Conservation (phyloP, 23 tunicate genomes). For the Ascidia mentula region DNA sequence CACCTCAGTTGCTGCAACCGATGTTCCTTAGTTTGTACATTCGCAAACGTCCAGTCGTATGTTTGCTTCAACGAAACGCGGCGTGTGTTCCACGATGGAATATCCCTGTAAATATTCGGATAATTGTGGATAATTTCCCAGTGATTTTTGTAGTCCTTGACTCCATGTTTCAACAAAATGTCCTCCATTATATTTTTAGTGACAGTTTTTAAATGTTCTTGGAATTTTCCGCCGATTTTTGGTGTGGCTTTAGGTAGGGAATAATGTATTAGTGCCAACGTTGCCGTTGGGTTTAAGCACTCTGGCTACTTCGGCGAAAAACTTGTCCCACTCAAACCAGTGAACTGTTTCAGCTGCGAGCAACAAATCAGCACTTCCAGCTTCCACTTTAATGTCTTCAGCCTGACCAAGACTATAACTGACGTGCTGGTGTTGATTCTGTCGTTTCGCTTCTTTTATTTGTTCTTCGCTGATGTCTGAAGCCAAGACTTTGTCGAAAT, state of each 20-base stretch:
- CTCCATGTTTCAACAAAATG: no score
- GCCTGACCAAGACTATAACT: constrained; percentile 42
- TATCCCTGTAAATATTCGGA: no score
- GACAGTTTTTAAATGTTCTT: neutral
- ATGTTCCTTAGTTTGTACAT: no score
- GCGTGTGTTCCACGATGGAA: no score
- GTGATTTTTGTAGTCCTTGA: no score
- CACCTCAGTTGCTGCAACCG: no score
- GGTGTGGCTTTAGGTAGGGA: constrained; percentile 2
- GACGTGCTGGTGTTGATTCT: constrained; percentile 16
- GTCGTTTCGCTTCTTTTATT: constrained; percentile 37
- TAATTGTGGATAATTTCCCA: no score
- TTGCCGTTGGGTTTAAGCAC: constrained; percentile 62
- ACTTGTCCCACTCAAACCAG: constrained; percentile 64
- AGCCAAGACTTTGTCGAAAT: constrained; percentile 33
- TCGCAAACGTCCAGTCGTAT: no score
- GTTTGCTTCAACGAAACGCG: no score
- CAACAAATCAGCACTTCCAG: constrained; percentile 50
- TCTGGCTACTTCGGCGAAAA: constrained; percentile 45
- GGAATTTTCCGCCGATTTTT: neutral
- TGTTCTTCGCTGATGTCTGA: constrained; percentile 56
- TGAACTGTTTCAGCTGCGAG: constrained; percentile 62
- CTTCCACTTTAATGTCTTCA: constrained; percentile 30
- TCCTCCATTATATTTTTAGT: no score
- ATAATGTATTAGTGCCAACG: constrained; percentile 54